Evolutionary conservation across 2,113 vertebrate genomes (phyloP), one percentile per base, ranked within the genome.

Genomic region (Oryzias celebensis): DNA sequence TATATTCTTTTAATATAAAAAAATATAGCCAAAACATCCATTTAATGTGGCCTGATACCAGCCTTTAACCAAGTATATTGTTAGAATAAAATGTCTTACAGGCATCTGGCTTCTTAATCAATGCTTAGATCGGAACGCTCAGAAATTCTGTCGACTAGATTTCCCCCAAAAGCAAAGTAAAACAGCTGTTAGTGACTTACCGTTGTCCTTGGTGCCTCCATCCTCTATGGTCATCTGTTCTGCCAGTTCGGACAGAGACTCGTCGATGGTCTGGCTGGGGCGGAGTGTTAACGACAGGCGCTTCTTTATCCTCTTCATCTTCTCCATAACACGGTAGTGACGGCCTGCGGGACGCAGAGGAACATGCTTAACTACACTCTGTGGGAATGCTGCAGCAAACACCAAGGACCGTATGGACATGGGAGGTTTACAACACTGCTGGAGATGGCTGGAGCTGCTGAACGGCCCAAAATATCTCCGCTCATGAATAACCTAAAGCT

Each of bases 161-260:
- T 10, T 36, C 31, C 2, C 36, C 36, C 10, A 3, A 13, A 52
- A 26, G 16, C 5, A 3, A 18, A 22, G 12, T 42, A 2, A 42
- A 20, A 3, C 14, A 13, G 7, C 13, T 15, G 42, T 44, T 13
- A 10, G 26, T 26, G 20, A 2, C 1, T 28, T 31, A 76, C 97
- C 97, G 0, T 95, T 98, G 90, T 99, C 97, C 83, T 96, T 97
- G 81, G 93, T 96, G 88, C 95, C 97, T 67, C 93, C 95, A 71
- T 99, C 97, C 90, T 99, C 97, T 42, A 99, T 94, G 65, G 96
- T 99, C 97, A 99, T 97, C 92, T 99, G 97, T 86, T 99, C 97
- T 2, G 97, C 97, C 75, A 99, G 88, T 84, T 99, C 97, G 6
- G 97, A 99, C 49, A 99, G 89, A 0, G 97, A 99, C 73, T 99